phyloP scores from a whole-genome alignment of 2,797 vertebrate genomes.

The Schizothorax lantsangensis region DNA sequence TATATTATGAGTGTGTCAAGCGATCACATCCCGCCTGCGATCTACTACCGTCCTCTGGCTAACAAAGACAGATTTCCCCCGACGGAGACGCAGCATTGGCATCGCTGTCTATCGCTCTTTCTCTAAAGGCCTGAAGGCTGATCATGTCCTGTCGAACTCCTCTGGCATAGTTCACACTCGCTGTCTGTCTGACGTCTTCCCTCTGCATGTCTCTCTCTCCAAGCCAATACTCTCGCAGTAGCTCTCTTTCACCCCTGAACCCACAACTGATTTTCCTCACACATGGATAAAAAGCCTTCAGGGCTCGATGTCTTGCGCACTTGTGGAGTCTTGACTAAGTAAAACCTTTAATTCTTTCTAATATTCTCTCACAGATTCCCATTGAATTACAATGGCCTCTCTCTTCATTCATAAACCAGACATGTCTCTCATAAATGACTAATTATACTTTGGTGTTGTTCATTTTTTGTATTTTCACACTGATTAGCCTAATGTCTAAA shows the following conservation, averaged over 20 bases:
- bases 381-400: constrained; percentile 8
- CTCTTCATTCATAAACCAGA: constrained; percentile 16
- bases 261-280: constrained; percentile 13
- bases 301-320: not conserved
- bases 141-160: constrained; percentile 26
- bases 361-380: not conserved
- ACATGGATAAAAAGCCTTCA: constrained; percentile 12
- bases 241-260: constrained; percentile 32
- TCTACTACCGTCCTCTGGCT: constrained; percentile 84
- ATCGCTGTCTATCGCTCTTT: constrained; percentile 78
- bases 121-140: constrained; percentile 74
- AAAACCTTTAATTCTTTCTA: constrained; percentile 17
- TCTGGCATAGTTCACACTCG: constrained; percentile 62
- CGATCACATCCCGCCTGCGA: constrained; percentile 84
- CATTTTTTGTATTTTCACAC: not conserved
- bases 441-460: constrained; percentile 9
- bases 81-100: constrained; percentile 75
- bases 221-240: constrained; percentile 12
- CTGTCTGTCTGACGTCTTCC: constrained; percentile 70
- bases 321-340: not conserved
- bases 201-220: constrained; percentile 28
- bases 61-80: constrained; percentile 83
- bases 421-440: not conserved
- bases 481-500: not conserved
- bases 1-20: constrained; percentile 70